Evolutionary conservation across 1,140 invertebrate genomes (phyloP).

Genomic region (Aphelenchoides avenae): DNA sequence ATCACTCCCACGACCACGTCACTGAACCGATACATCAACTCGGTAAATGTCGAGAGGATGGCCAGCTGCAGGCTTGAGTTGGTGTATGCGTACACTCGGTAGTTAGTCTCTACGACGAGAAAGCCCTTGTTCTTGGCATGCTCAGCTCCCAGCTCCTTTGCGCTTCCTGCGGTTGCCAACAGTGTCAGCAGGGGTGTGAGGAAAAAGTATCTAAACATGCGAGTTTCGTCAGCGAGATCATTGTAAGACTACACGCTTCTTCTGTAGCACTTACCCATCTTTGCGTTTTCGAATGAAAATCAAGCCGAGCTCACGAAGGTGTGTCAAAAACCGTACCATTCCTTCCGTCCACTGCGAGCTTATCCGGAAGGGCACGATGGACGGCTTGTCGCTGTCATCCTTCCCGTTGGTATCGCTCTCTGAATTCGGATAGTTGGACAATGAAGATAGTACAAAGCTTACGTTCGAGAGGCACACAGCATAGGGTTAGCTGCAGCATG

Average conservation of each 20-base stretch:
- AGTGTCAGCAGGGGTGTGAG: constrained; percentile 21
- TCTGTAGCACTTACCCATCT: constrained; percentile 27
- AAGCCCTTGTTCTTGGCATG: constrained; percentile 20
- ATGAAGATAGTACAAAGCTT: neutral
- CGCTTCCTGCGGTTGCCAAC: constrained; percentile 1
- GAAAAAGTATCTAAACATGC: constrained; percentile 30
- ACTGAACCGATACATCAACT: constrained; percentile 33
- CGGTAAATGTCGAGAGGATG: constrained; percentile 38
- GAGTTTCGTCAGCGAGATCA: neutral
- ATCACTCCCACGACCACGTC: constrained; percentile 33
- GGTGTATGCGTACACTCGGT: constrained; percentile 39
- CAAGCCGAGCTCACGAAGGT: constrained; percentile 35
- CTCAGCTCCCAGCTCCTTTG: neutral
- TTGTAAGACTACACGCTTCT: constrained; percentile 1
- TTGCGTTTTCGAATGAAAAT: constrained; percentile 44
- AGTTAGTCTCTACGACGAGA: constrained; percentile 41
- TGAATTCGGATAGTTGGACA: no score
- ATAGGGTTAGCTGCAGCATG: constrained; percentile 25
- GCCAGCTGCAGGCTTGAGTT: constrained; percentile 42
- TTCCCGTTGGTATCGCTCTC: no score
- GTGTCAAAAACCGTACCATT: constrained; percentile 31
- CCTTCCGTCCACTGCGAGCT: constrained; percentile 29
- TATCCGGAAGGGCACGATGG: no score
- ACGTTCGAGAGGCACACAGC: constrained; percentile 22
- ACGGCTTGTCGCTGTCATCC: no score